Evolutionary conservation across 2,113 vertebrate genomes (phyloP).

Genomic region (Stercorarius parasiticus): DNA sequence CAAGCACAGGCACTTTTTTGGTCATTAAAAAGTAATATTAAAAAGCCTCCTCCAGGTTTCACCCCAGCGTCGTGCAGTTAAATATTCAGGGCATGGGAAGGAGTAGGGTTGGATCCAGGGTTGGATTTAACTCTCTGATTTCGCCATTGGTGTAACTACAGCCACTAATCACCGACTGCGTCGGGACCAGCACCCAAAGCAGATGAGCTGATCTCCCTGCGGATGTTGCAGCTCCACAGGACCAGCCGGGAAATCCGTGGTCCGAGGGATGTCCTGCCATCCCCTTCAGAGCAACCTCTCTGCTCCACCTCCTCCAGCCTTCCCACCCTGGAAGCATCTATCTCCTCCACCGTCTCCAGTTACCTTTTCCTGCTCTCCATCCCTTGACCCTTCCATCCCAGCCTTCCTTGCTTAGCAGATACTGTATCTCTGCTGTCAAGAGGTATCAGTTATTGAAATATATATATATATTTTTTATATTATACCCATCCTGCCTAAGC

Average conservation of each 20-base stretch:
- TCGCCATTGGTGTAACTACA: not conserved
- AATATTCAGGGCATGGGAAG: not conserved
- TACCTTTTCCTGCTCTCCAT: not conserved
- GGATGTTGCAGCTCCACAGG: not conserved
- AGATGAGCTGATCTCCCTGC: not conserved
- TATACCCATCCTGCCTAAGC: not conserved
- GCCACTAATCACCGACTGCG: fast-evolving
- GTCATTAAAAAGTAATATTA: not conserved
- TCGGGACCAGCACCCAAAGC: not conserved
- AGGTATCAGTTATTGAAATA: not conserved
- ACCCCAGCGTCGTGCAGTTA: not conserved
- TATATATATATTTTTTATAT: not conserved
- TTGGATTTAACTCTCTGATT: too few species aligned
- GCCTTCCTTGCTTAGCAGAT: not conserved
- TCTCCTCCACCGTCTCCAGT: not conserved
- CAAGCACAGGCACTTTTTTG: not conserved
- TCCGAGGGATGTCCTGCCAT: not conserved
- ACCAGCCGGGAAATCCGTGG: not conserved
- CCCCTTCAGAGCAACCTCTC: not conserved
- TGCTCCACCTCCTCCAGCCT: not conserved
- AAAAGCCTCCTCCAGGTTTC: not conserved
- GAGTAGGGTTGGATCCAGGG: not conserved
- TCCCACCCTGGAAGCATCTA: not conserved
- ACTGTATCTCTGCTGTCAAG: too few species aligned
- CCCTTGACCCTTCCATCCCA: not conserved